These are phyloP conservation scores for Cnemophilus loriae DNA, from an alignment of 2,113 vertebrate species.

Conservation along the genomic window DNA sequence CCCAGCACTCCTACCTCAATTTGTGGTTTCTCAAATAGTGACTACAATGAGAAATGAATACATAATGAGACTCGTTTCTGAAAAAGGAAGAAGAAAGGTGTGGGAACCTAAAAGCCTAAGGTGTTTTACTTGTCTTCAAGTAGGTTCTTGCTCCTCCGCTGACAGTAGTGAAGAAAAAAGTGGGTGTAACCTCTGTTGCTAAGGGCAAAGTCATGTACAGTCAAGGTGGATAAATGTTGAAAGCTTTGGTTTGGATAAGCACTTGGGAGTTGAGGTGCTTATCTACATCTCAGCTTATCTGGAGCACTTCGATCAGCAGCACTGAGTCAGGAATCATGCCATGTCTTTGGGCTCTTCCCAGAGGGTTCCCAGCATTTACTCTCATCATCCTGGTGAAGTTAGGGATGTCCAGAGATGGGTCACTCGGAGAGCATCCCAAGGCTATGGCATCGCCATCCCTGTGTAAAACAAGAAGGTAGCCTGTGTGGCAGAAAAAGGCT, in stretches of 20 bases:
- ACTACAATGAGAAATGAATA: neutral
- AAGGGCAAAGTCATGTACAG: slow-evolving; percentile 49
- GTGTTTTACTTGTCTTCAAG: slow-evolving; percentile 47
- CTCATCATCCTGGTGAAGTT: neutral
- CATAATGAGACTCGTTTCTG: neutral
- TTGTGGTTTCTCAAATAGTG: neutral
- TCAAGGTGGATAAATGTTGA: slow-evolving; percentile 42
- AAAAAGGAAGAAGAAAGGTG: slow-evolving; percentile 14
- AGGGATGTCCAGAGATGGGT: neutral
- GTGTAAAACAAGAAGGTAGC: neutral
- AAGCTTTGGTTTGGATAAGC: slow-evolving; percentile 47
- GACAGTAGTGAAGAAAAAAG: slow-evolving; percentile 23
- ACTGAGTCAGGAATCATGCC: neutral
- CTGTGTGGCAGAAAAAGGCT: neutral
- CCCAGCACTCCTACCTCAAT: neutral
- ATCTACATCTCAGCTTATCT: slow-evolving; percentile 47
- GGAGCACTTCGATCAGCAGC: slow-evolving; percentile 31
- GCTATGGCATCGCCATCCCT: neutral
- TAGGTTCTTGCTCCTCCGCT: slow-evolving; percentile 40
- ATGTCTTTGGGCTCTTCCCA: neutral
- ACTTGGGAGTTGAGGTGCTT: neutral
- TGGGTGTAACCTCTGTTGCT: slow-evolving; percentile 43
- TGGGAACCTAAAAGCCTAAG: slow-evolving; percentile 49
- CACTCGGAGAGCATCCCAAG: neutral
- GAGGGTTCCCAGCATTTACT: neutral